Base-by-base conservation (phyloP, 2,113 vertebrate genomes). In the Motacilla alba region DNA sequence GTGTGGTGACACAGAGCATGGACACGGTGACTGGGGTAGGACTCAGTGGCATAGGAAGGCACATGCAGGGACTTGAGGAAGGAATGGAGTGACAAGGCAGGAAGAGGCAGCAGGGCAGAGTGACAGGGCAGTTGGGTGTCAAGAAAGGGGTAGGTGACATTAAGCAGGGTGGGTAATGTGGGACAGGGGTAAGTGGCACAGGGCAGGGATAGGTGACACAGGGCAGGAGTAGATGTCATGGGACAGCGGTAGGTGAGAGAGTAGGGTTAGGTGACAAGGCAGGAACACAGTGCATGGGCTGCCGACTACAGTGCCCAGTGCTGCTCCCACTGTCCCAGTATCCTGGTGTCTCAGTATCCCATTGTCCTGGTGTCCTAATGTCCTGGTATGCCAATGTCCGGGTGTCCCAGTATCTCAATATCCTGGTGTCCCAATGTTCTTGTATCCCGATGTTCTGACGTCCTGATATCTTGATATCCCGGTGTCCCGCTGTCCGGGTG, bases 401-500 rank as follows among this genome's bases (percentile, higher is more conserved):
- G 1, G 3, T 35, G 10, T 52, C 50, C n/a, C 7, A 0, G 9
- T 23, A 18, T 43, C 20, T 10, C 2, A 10, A 4, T 47, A 14
- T 47, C 22, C n/a, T 15, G 4, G 2, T 39, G 13, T 37, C 41
- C 52, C 15, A 24, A 23, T 46, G 43, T 37, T 23, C 39, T 33
- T 6, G 9, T 58, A 11, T 41, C 11, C 6, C 1, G 15, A 7
- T 46, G 7, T 44, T 4, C 39, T 23, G 19, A 13, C 55, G 12
- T 69, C 56, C 35, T 2, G 1, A 0, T 62, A 2, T 24, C 27
- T 23, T 1, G 10, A 1, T 28, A 4, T 33, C 13, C 24, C 2
- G 0, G 1, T 50, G 6, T 24, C 20, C 16, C 1, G 0, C 0
- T 31, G 8, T 58, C 24, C 19, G 4, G 1, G 1, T 37, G 6